Evolutionary conservation across 2,797 vertebrate species (phyloP).

Genomic region (Syngnathus acus): DNA sequence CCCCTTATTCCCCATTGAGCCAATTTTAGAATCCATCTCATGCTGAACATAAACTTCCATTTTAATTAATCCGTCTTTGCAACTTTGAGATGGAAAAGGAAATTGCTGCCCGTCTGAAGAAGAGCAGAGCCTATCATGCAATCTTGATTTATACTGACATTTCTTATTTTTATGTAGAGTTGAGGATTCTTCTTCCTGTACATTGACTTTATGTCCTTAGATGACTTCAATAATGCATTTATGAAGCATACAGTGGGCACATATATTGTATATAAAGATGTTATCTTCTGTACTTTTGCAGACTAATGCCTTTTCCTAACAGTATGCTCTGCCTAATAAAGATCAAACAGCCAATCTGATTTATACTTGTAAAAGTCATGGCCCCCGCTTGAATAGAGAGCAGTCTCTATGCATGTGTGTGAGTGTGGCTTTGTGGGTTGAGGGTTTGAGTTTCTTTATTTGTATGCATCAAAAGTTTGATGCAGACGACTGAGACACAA

Average conservation of each 20-base stretch:
- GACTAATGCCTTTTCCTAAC: background rate
- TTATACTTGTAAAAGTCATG: background rate
- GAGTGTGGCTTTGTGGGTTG: background rate
- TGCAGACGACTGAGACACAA: background rate
- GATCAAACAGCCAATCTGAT: background rate
- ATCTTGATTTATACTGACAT: background rate
- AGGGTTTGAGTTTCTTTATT: background rate
- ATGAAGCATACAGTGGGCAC: background rate
- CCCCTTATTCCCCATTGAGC: background rate
- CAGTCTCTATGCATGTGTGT: constrained; percentile 16
- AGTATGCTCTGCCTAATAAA: constrained; percentile 1
- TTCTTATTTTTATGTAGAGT: background rate
- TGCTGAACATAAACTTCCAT: constrained; percentile 8
- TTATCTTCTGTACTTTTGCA: background rate
- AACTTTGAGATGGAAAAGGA: background rate
- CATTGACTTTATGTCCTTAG: background rate
- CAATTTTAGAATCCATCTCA: constrained; percentile 3
- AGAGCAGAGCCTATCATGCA: background rate
- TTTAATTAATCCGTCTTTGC: constrained; percentile 7
- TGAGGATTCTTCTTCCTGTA: background rate
- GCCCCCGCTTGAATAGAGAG: background rate
- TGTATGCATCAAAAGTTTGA: no score
- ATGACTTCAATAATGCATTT: constrained; percentile 2
- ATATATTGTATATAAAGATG: background rate
- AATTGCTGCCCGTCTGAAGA: background rate